Evolutionary conservation across 2,888 invertebrate species (phyloP), one percentile per base, ranked within the genome.

Genomic region (Tiliacea citrago): DNA sequence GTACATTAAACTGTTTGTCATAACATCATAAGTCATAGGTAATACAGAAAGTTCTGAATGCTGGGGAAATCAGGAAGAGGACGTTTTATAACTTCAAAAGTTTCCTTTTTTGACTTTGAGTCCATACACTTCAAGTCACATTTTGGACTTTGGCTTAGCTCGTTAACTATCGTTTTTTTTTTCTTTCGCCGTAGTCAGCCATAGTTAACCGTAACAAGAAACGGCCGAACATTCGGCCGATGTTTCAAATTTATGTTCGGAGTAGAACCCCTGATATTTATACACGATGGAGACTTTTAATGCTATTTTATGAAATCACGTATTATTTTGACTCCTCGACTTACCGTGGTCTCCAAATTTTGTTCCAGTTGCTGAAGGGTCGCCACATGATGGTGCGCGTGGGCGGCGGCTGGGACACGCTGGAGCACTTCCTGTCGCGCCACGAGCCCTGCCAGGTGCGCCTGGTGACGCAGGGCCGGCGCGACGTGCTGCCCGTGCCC

Each of bases 311-410:
- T 47, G 2, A n/a, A 63, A n/a, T 47, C 47, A 45, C 18, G 13
- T 49, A 35, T n/a, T 5, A 7, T 39, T 39, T 0, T n/a, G 10
- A 13, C 18, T 45, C 7, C 12, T 63, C 12, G 8, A 73, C 10
- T 61, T 8, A 79, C 42, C 16, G 13, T 12, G n/a, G n/a, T 21
- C 2, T 29, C 13, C 12, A 16, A 67, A 35, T 72, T 55, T 16
- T 24, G n/a, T 88, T 91, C 8, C 97, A 99, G 98, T 94, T 98
- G 91, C 97, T 99, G 91, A 98, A 98, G 94, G 98, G 98, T 68
- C 97, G 98, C n/a, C 99, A 99, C 97, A 99, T 99, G 97, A 99
- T 99, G 99, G 99, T 99, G 75, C 97, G 99, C 89, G 99, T 99
- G 68, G 99, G 99, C 78, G 99, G 99, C 84, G 99, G 99, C 83